Evolutionary conservation across 2,888 invertebrate species (phyloP).

Genomic region (Cryptocephalus primarius): DNA sequence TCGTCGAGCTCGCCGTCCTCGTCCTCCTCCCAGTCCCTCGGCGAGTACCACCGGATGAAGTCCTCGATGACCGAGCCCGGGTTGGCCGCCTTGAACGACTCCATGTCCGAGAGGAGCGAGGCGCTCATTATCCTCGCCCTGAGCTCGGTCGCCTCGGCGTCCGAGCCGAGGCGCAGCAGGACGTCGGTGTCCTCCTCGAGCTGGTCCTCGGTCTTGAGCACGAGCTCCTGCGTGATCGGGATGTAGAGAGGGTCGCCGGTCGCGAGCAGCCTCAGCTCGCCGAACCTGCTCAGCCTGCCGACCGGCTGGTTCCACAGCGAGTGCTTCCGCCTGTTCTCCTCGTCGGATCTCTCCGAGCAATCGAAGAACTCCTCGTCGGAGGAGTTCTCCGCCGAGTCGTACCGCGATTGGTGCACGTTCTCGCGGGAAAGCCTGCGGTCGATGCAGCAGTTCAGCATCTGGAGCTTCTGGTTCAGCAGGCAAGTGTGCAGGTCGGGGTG

Average conservation of each 20-base stretch:
- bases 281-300: constrained; percentile 51
- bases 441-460: constrained; percentile 74
- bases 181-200: constrained; percentile 84
- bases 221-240: constrained; percentile 81
- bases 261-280: constrained; percentile 53
- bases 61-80: constrained; percentile 84
- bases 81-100: constrained; percentile 98
- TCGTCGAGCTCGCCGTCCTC: constrained; percentile 35
- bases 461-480: constrained; percentile 84
- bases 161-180: constrained; percentile 77
- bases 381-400: constrained; percentile 34
- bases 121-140: constrained; percentile 93
- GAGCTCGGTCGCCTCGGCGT: constrained; percentile 71
- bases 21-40: constrained; percentile 80
- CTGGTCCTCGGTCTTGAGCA: constrained; percentile 96
- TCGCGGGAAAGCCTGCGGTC: constrained; percentile 48
- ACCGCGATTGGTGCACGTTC: constrained; percentile 32
- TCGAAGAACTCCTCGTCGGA: constrained; percentile 61
- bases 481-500: constrained; percentile 82
- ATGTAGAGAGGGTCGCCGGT: constrained; percentile 65
- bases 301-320: constrained; percentile 47
- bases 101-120: constrained; percentile 92
- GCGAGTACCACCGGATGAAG: constrained; percentile 97
- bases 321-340: constrained; percentile 34
- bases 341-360: constrained; percentile 45